phyloP scores from a whole-genome alignment of 2,113 vertebrate genomes.

The Merops nubicus region DNA sequence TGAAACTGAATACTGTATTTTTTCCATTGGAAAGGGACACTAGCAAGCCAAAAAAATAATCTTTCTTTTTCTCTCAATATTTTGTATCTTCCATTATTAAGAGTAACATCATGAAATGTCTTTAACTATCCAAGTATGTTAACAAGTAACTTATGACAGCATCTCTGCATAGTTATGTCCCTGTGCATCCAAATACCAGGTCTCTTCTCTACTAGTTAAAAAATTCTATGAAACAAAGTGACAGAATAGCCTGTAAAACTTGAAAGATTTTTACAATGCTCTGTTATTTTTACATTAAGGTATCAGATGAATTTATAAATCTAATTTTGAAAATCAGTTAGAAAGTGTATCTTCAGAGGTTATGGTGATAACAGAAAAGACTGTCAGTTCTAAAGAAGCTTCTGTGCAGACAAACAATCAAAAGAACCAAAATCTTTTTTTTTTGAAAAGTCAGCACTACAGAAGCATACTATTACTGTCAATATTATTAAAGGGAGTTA shows the following conservation, averaged over 20 bases:
- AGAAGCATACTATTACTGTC: not conserved
- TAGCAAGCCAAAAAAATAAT: not conserved
- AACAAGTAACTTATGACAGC: not conserved
- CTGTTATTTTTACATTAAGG: not conserved
- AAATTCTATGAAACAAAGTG: not conserved
- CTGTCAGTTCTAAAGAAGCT: not conserved
- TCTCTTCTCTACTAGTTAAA: not conserved
- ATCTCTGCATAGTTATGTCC: not conserved
- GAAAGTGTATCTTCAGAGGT: not conserved
- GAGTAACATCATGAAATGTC: not conserved
- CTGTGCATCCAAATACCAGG: not conserved
- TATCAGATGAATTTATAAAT: not conserved
- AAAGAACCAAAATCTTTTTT: not conserved
- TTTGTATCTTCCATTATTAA: not conserved
- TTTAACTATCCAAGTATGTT: not conserved
- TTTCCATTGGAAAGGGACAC: not conserved
- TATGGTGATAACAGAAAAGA: not conserved
- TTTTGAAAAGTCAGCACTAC: not conserved
- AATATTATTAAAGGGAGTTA: not conserved
- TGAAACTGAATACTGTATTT: not conserved
- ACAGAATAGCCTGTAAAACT: not conserved
- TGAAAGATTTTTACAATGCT: not conserved
- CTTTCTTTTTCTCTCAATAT: not conserved
- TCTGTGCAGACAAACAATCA: not conserved
- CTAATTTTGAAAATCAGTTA: not conserved